phyloP scores from a whole-genome alignment of 2,113 vertebrate genomes.

The Chlorodrepanis virens region DNA sequence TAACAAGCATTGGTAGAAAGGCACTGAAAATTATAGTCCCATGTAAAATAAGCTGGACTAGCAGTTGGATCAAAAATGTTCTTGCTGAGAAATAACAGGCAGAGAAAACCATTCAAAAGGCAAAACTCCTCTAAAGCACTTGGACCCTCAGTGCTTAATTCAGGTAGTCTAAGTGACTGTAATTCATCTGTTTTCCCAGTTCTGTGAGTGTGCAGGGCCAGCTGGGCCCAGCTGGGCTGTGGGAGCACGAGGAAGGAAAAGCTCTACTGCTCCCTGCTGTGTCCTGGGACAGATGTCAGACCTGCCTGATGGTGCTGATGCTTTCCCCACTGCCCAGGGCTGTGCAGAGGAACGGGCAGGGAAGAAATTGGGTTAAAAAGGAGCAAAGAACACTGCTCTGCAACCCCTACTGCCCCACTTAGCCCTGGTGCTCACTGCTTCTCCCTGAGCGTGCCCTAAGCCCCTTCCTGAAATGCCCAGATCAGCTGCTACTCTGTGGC shows the following conservation, averaged over 20 bases:
- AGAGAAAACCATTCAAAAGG: neutral
- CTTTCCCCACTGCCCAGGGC: neutral
- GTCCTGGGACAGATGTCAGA: neutral
- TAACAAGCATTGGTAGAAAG: neutral
- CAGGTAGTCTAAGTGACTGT: slow-evolving; percentile 20
- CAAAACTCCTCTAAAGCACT: neutral
- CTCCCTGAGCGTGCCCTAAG: rapidly evolving
- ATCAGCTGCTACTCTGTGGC: neutral
- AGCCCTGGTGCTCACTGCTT: neutral
- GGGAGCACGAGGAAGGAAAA: neutral
- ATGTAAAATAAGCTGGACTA: neutral
- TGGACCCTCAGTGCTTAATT: slow-evolving; percentile 26
- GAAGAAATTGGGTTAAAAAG: neutral
- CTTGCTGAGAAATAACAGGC: neutral
- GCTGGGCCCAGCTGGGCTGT: slow-evolving; percentile 32
- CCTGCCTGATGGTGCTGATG: rapidly evolving
- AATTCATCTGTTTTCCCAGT: slow-evolving; percentile 1
- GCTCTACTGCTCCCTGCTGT: neutral
- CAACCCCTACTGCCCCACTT: neutral
- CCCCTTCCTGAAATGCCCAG: neutral
- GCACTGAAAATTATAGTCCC: neutral
- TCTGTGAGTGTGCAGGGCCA: neutral
- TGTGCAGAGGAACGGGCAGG: rapidly evolving
- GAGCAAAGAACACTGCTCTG: neutral
- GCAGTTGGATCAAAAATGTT: neutral